phyloP scores from a whole-genome alignment of 1,140 invertebrate genomes.

The Elymnias hypermnestra region DNA sequence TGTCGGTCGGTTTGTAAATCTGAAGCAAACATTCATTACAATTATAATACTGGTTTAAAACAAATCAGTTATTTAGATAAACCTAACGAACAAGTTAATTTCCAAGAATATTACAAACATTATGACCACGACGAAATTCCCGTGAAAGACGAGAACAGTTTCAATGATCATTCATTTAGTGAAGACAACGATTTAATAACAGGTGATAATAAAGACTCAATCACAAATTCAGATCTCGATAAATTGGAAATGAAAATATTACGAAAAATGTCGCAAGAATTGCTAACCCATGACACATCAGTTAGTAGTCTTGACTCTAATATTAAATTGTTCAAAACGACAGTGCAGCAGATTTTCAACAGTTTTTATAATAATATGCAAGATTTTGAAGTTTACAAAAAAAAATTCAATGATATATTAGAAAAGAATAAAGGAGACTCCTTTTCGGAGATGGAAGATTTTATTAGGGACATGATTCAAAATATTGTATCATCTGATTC shows the following conservation, averaged over 20 bases:
- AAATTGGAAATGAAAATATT: slow-evolving; percentile 47
- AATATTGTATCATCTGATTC: slow-evolving; percentile 47
- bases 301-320: slow-evolving; percentile 43
- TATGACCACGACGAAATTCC: slow-evolving; percentile 48
- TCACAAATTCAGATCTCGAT: slow-evolving; percentile 44
- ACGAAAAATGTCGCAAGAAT: slow-evolving; percentile 42
- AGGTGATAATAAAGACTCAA: slow-evolving; percentile 19
- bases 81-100: no score
- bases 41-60: not conserved
- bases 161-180: slow-evolving; percentile 15
- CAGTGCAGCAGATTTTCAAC: slow-evolving; percentile 55
- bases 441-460: slow-evolving; percentile 48
- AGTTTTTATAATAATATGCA: slow-evolving; percentile 49
- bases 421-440: slow-evolving; percentile 39
- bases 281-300: slow-evolving; percentile 39
- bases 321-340: slow-evolving; percentile 55
- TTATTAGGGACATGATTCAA: slow-evolving; percentile 53
- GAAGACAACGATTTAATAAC: slow-evolving; percentile 11
- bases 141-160: slow-evolving; percentile 39
- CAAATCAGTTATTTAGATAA: no score
- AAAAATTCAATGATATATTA: slow-evolving; percentile 49
- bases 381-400: slow-evolving; percentile 58
- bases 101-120: slow-evolving; percentile 50
- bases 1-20: slow-evolving; percentile 29
- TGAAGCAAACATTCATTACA: slow-evolving; percentile 11